Base-by-base conservation (phyloP, 2,797 vertebrate genomes). In the Fundulus diaphanus region DNA sequence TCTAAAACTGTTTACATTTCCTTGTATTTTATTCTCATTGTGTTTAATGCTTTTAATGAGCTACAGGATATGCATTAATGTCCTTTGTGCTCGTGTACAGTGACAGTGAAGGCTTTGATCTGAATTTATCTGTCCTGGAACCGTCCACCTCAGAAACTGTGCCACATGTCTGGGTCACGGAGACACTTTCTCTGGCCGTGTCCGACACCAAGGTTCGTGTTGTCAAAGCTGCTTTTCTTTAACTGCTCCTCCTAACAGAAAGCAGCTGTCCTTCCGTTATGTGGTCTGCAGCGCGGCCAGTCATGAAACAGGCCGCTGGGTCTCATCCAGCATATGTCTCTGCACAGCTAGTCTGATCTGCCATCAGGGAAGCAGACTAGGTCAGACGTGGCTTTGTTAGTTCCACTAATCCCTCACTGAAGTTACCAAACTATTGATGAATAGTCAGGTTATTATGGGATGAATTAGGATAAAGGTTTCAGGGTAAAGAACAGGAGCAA, bases 91-190 rank as follows among this genome's bases (percentile, higher is more conserved):
- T n/a, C n/a, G n/a, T n/a, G n/a, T n/a, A n/a, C n/a, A n/a, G n/a
- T n/a, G n/a, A n/a, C n/a, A n/a, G n/a, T n/a, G n/a, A n/a, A n/a
- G n/a, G n/a, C n/a, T n/a, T n/a, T n/a, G n/a, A n/a, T n/a, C n/a
- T n/a, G n/a, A n/a, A n/a, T n/a, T n/a, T n/a, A n/a, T 51, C n/a
- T 0, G 68, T 51, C 51, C 4, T 0, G 7, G 69, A 70, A 70
- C 1, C 49, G 9, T 33, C 33, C 24, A 22, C 57, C 57, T 40
- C 0, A 13, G 57, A 81, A 90, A 86, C 70, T 85, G 78, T 87
- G 85, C 86, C 85, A 82, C 3, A 70, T 48, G 77, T 85, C 88
- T 81, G 84, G 88, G 79, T 87, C 84, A n/a, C 27, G 24, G 18
- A n/a, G 29, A 42, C 0, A 54, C 33, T 68, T 74, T 49, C 40